Evolutionary conservation across 2,797 vertebrate species (phyloP), one percentile per base, ranked within the genome.

Genomic region (Rallus crepitans): DNA sequence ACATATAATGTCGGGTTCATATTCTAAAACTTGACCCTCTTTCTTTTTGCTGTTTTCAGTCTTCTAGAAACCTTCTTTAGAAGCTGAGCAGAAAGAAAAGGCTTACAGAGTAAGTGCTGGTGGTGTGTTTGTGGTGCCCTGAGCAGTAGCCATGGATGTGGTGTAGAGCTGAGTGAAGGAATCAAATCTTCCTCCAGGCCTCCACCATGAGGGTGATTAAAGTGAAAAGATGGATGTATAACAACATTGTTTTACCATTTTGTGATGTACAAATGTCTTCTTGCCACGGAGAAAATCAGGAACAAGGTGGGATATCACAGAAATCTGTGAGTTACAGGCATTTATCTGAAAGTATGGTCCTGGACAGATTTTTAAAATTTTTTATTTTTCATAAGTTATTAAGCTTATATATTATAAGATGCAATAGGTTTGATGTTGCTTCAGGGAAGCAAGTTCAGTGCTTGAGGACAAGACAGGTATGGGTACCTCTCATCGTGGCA

Each of bases 401-500:
- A 48, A 48, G 47, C 20, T 48, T 48, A 48, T 48, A 23, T 48
- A 23, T 48, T 48, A 79, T 30, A 61, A 82, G 83, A 48, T 20
- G 11, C 8, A 47, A 5, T 7, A 57, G 1, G 7, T 40, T 56
- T 78, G 30, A 65, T 37, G 24, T 17, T 50, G 9, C 47, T 92
- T 71, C 59, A 65, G 17, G n/a, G 31, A 33, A 71, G n/a, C 4
- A 75, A 8, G 20, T 61, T 79, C 47, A n/a, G n/a, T 23, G 15
- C 35, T 37, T 53, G 48, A 56, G 33, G 21, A 65, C 7, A 20
- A 17, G 23, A 45, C 16, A 66, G 37, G 5, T 40, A 12, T 15
- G 8, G 8, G 39, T 73, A 30, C 7, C 21, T 65, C 23, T 60
- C n/a, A 20, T 0, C 2, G 5, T 25, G 25, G 23, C 2, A 1